Evolutionary conservation across 2,797 vertebrate genomes (phyloP).

Genomic region (Eulemur coronatus): DNA sequence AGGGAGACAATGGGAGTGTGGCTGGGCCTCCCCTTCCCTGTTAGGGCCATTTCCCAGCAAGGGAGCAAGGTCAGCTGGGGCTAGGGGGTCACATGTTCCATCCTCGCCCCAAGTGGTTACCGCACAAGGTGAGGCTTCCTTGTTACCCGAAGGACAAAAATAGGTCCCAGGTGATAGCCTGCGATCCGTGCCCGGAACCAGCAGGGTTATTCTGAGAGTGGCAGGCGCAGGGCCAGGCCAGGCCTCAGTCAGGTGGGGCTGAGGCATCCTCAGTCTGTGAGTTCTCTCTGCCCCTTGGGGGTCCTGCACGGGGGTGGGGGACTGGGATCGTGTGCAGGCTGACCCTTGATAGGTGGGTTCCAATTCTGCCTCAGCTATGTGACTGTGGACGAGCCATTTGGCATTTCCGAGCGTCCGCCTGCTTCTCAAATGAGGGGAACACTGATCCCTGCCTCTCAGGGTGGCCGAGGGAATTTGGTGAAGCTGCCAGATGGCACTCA

Average conservation of each 20-base stretch:
- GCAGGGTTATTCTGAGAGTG: conserved; percentile 58
- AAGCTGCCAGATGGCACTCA: neutral
- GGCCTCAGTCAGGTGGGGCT: conserved; percentile 10
- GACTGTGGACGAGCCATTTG: neutral
- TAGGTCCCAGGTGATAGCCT: conserved; percentile 57
- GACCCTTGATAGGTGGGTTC: neutral
- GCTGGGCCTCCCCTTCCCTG: neutral
- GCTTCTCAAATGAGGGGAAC: neutral
- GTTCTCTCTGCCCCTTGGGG: neutral
- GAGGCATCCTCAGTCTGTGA: neutral
- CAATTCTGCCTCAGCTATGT: neutral
- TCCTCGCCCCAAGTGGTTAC: conserved; percentile 18
- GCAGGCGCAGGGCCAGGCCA: conserved; percentile 21
- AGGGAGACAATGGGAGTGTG: neutral
- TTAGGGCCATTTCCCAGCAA: conserved; percentile 59
- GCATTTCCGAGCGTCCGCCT: neutral
- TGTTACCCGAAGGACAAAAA: conserved; percentile 69
- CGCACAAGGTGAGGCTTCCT: conserved; percentile 62
- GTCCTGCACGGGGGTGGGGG: neutral
- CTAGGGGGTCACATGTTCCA: neutral
- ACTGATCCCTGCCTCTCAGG: neutral
- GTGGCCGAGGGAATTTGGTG: neutral
- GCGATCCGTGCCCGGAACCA: neutral
- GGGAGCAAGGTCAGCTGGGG: conserved; percentile 35
- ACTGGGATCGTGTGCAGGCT: neutral